Evolutionary conservation across 37 sponge, comb jelly and placozoan species (phyloP), one percentile per base, ranked within the genome.

Genomic region (Mnemiopsis leidyi): DNA sequence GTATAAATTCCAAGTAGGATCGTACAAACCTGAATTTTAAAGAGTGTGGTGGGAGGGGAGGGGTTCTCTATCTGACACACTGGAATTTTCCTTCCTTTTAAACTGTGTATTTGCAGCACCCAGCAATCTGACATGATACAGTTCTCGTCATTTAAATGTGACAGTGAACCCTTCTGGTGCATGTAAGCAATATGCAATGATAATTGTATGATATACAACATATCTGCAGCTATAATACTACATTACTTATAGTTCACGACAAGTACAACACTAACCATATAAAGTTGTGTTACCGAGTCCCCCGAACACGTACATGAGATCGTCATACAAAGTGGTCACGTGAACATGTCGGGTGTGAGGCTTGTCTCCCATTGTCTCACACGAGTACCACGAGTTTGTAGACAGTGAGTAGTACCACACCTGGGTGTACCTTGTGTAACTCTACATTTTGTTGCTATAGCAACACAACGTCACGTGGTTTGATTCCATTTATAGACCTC

Each of bases 31-130:
- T 77, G 79, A 3, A 77, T 77, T 32, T 32, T 32, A 36, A 77
- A 77, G 79, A 16, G 20, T 32, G 79, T 31, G 36, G 33, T 9
- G 79, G 79, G 79, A 32, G 79, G 79, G 28, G 90, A 37, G 25
- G 90, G 9, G 24, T 85, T 37, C 20, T 40, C 61, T 21, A 85
- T 85, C 25, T 23, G 38, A 39, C 90, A 85, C 2, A 0, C 7
- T 2, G 90, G 90, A 0, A 85, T 85, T 29, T 85, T 20, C 29
- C 61, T 38, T 29, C 90, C 40, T 26, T 20, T 38, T 33, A 85
- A 39, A 85, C 82, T 35, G 82, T 85, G 90, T 85, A 85, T 38
- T 18, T 38, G 61, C 61, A 85, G 90, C 48, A 85, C 90, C 32
- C 35, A 85, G n/a, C 21, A 13, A 85, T 85, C 90, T 85, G 90